A percentile compares a stretch with the other conserved stretches of the same genome.
phyloP scores from a whole-genome alignment of 2,113 vertebrate genomes.

The Hyperoodon ampullatus region DNA sequence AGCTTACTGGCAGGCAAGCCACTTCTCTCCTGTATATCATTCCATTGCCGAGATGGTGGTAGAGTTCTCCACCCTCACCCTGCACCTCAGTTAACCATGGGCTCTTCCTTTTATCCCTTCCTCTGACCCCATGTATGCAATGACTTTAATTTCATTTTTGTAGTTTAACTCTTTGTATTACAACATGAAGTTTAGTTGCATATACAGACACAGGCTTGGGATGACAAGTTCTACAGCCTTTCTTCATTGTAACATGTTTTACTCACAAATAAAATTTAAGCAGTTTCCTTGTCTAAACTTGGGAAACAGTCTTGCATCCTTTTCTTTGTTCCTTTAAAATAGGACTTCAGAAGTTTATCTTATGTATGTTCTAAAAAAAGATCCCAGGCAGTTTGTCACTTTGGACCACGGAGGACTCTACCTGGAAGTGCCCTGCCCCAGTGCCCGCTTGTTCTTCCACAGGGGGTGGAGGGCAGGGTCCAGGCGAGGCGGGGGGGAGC shows the following conservation, averaged over 20 bases:
- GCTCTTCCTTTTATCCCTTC: constrained; percentile 55
- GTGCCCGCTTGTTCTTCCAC: neutral
- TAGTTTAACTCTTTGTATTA: constrained; percentile 87
- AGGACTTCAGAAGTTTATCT: neutral
- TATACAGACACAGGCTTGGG: constrained; percentile 82
- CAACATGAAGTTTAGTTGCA: constrained; percentile 83
- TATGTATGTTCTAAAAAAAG: accelerated
- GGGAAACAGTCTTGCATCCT: neutral
- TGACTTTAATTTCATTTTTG: constrained; percentile 86
- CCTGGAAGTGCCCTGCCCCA: neutral
- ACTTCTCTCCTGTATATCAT: constrained; percentile 66
- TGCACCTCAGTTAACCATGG: constrained; percentile 73
- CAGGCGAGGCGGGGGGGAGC: neutral
- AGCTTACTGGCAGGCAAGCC: constrained; percentile 79
- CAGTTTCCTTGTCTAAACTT: constrained; percentile 56
- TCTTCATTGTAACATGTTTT: constrained; percentile 89
- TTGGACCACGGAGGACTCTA: neutral
- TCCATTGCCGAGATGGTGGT: constrained; percentile 72
- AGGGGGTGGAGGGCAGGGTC: neutral
- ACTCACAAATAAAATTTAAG: constrained; percentile 93
- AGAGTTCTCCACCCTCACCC: constrained; percentile 75
- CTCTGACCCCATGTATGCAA: constrained; percentile 77
- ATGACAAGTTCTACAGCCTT: constrained; percentile 79
- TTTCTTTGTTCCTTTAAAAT: neutral
- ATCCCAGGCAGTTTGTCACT: neutral